Evolutionary conservation across 1,140 invertebrate genomes (phyloP).

Genomic region (Melipona quadrifasciata): DNA sequence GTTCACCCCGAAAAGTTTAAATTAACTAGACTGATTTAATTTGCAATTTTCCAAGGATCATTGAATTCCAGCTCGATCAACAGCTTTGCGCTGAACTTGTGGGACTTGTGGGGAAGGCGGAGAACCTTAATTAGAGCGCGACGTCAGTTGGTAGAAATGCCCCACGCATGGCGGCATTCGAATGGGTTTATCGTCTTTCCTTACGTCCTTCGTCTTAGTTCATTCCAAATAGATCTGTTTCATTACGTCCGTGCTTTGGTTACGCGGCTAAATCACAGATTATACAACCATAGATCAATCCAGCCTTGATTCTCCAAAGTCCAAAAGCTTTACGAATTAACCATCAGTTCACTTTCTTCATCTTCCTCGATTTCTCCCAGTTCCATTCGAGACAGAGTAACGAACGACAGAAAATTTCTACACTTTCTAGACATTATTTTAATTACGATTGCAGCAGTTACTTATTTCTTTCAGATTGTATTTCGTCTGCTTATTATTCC

Average conservation of each 20-base stretch:
- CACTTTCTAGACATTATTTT: too few relatives aligned
- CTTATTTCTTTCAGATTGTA: too few relatives aligned
- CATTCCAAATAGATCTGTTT: background rate
- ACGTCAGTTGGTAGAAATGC: constrained; percentile 17
- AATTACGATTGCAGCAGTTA: too few relatives aligned
- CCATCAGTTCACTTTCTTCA: background rate
- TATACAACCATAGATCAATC: background rate
- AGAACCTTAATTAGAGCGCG: constrained; percentile 1
- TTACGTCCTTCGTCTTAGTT: background rate
- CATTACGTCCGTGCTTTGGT: background rate
- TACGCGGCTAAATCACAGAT: background rate
- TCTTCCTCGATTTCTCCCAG: background rate
- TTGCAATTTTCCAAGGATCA: background rate
- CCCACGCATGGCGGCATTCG: background rate
- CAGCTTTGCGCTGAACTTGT: background rate
- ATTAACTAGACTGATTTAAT: background rate
- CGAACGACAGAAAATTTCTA: too few relatives aligned
- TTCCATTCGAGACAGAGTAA: background rate
- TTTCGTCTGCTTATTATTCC: too few relatives aligned
- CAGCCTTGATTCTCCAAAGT: background rate
- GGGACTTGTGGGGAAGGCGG: background rate
- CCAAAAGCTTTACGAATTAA: background rate
- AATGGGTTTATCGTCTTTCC: background rate
- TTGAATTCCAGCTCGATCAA: background rate
- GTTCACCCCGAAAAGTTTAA: background rate